A percentile compares a stretch with the other conserved stretches of the same genome.
phyloP scores from a whole-genome alignment of 2,113 vertebrate species.

The Oenanthe melanoleuca region DNA sequence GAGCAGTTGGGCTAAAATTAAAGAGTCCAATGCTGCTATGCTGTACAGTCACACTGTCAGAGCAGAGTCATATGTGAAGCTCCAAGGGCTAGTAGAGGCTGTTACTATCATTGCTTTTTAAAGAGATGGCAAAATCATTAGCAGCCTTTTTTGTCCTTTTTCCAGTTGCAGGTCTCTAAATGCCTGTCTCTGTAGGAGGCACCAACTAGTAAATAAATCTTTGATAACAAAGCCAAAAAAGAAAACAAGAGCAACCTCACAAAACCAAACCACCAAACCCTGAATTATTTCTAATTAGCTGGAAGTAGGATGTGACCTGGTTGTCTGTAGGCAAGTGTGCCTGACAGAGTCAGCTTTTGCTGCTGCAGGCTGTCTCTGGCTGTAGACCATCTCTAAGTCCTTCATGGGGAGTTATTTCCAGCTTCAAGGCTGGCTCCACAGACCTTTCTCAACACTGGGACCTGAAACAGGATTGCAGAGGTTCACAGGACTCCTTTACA shows the following conservation, averaged over 20 bases:
- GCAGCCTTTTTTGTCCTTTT: neutral
- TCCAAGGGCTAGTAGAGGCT: neutral
- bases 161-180: neutral
- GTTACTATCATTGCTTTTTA: constrained; percentile 20
- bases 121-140: neutral
- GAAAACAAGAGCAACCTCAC: neutral
- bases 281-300: neutral
- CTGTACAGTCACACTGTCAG: neutral
- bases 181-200: neutral
- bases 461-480: neutral
- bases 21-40: neutral
- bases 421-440: neutral
- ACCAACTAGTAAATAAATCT: neutral
- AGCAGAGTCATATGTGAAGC: neutral
- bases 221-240: neutral
- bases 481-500: neutral
- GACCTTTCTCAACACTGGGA: neutral
- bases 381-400: neutral
- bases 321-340: neutral
- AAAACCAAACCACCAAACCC: neutral
- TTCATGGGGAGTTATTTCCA: neutral
- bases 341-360: neutral
- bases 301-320: neutral
- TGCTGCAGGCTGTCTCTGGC: neutral
- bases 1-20: constrained; percentile 52